phyloP scores from a whole-genome alignment of 2,888 invertebrate species.

The Heliconius ismenius region DNA sequence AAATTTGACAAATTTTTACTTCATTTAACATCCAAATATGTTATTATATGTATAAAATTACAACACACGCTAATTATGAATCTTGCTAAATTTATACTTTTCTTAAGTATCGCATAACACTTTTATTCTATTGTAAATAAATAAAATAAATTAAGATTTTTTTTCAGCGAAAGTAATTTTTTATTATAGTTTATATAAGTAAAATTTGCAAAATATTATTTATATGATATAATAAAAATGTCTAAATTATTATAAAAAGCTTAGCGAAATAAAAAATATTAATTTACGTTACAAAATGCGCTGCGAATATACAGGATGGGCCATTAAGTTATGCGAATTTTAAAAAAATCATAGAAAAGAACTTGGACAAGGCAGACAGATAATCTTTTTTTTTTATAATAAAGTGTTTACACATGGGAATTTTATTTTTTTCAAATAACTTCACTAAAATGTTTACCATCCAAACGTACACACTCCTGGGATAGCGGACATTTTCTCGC shows the following conservation, averaged over 20 bases:
- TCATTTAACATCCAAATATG: background rate
- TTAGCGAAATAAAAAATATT: conserved; percentile 14
- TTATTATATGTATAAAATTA: background rate
- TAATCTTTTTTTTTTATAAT: too few relatives aligned
- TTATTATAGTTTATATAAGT: background rate
- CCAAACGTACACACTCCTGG: too few relatives aligned
- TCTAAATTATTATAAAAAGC: background rate
- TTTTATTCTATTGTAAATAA: too few relatives aligned
- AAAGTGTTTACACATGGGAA: too few relatives aligned
- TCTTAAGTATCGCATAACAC: too few relatives aligned
- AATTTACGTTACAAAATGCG: background rate
- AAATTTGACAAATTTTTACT: too few relatives aligned
- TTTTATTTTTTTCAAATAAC: too few relatives aligned
- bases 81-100: background rate
- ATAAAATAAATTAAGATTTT: background rate
- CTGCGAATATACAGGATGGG: conserved; percentile 26
- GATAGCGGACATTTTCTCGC: too few relatives aligned
- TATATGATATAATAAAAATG: background rate
- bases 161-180: conserved; percentile 4
- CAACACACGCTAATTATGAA: background rate
- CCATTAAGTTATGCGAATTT: too few relatives aligned
- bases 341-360: background rate
- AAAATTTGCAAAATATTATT: background rate
- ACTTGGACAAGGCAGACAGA: too few relatives aligned
- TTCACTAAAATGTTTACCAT: too few relatives aligned